phyloP scores from a whole-genome alignment of 1,140 invertebrate species.

The Neotoxoptera formosana region DNA sequence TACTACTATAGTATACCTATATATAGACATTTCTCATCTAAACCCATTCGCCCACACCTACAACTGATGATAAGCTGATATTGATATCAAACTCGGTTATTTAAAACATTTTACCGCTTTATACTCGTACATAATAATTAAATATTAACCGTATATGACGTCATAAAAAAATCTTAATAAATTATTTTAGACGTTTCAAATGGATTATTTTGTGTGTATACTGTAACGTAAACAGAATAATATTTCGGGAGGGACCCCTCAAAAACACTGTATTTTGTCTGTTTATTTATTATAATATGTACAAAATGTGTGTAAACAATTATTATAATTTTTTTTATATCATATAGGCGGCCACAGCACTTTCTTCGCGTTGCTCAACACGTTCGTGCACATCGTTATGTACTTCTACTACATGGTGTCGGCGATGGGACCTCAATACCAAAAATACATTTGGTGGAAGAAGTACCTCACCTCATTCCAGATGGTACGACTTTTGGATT shows the following conservation, averaged over 20 bases:
- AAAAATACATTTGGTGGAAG: slow-evolving; percentile 96
- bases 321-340: slow-evolving; percentile 57
- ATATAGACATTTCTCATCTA: no score
- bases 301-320: not conserved
- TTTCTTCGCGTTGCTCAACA: slow-evolving; percentile 90
- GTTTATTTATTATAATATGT: not conserved
- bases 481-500: slow-evolving; percentile 72
- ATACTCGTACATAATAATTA: no score
- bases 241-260: no score
- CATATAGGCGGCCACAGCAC: slow-evolving; percentile 87
- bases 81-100: no score
- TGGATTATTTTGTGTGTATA: no score
- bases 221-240: no score
- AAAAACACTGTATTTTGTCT: not conserved
- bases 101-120: no score
- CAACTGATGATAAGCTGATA: no score
- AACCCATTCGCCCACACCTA: no score
- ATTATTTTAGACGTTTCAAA: no score
- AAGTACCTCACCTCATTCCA: slow-evolving; percentile 91
- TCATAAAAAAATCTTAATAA: not conserved
- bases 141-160: not conserved
- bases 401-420: slow-evolving; percentile 94
- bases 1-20: no score
- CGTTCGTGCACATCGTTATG: slow-evolving; percentile 94
- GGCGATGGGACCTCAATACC: slow-evolving; percentile 87